Percentiles rank a stretch among this genome's conserved stretches.
Evolutionary conservation across 2,113 vertebrate genomes (phyloP).

Genomic region (Ursus arctos): DNA sequence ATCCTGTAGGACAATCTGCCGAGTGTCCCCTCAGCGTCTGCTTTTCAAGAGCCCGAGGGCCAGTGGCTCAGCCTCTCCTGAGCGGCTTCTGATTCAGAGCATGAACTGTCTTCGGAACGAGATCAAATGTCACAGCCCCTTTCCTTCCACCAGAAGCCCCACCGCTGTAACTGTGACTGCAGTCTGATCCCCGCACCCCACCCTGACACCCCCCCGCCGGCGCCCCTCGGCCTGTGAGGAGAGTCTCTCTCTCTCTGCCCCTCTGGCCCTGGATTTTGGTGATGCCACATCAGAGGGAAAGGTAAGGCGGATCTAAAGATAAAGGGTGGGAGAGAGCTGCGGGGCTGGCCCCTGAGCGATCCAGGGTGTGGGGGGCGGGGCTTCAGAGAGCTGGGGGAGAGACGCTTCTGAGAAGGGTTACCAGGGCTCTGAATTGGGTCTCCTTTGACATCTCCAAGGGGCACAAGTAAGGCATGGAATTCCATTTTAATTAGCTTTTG

Average conservation of each 20-base stretch:
- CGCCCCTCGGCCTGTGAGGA: not conserved
- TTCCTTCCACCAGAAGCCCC: not conserved
- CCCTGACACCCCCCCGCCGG: not conserved
- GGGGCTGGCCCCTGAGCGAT: not conserved
- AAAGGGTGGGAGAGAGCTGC: fast-evolving
- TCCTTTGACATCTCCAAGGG: not conserved
- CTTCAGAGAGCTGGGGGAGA: not conserved
- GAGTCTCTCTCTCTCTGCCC: not conserved
- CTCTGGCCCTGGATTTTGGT: not conserved
- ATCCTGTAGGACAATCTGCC: fast-evolving
- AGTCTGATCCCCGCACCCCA: not conserved
- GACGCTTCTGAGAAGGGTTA: not conserved
- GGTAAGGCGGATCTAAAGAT: not conserved
- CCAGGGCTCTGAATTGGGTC: constrained; percentile 20
- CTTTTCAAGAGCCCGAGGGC: not conserved
- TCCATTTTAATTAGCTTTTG: constrained; percentile 70
- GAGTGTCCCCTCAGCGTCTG: fast-evolving
- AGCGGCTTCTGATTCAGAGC: not conserved
- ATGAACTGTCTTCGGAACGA: not conserved
- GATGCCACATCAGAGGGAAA: not conserved
- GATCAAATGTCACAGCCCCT: not conserved
- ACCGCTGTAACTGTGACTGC: no score
- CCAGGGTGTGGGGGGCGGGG: not conserved
- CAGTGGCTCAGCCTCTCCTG: fast-evolving
- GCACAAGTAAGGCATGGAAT: constrained; percentile 54